Base-by-base conservation (phyloP, 2,888 invertebrate genomes). In the Thereva nobilitata region DNA sequence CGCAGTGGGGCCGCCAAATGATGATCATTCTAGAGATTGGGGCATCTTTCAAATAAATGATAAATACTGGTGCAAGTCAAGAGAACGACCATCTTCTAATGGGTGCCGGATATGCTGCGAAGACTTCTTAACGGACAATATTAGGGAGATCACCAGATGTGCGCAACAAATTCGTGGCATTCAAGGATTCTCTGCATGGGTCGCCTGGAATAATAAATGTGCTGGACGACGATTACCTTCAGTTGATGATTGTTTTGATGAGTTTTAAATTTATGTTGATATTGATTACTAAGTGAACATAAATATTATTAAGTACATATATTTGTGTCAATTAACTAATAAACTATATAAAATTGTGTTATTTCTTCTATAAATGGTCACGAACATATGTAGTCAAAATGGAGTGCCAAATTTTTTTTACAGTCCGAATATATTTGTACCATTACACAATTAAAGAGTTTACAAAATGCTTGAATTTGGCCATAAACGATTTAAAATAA, bases 11-110 rank as follows among this genome's bases (percentile, higher is more conserved):
- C 78, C 74, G 35, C 72, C 78, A 0, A 85, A 86, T 72, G 72
- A 71, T 2, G 83, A 86, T 72, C 84, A 85, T 0, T 78, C 80
- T 40, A 72, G 71, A 40, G 83, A 83, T 70, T 82, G 76, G 70
- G 80, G 80, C 37, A 72, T 80, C 52, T 80, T 80, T 70, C 80
- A 81, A 73, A 80, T 81, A 57, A 81, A 79, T 69, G 77, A 80
- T 72, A 76, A 74, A 35, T 81, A 72, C 70, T 81, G 81, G 81
- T 81, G 81, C 70, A 38, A 53, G 23, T 47, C 56, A 2, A 8
- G 35, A 23, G 49, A 68, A 61, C 71, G 71, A 0, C 76, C 78
- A 38, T 75, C 76, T 50, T 63, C 49, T 2, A 80, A 80, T 56
- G 78, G 73, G 7, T 81, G 81, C 70, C 76, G 76, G 54, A 72